Conservation (phyloP, 92 coral and sea anemone species). For the Blastomussa wellsi region DNA sequence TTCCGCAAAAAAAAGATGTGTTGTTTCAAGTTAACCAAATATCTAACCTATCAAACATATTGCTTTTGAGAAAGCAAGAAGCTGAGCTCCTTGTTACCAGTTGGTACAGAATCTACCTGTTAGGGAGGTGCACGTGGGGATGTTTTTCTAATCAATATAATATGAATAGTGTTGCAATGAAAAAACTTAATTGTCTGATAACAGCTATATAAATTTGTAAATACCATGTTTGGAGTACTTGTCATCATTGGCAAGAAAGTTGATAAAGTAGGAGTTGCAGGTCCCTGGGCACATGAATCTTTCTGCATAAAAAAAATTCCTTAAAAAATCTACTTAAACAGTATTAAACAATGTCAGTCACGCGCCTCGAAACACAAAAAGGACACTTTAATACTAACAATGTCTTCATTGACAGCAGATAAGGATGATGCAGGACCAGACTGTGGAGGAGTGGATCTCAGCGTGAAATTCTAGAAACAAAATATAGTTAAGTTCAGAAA, state of each 20-base stretch:
- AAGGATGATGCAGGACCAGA: slow-evolving; percentile 22
- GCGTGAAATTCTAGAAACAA: slow-evolving; percentile 11
- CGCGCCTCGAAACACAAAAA: neutral
- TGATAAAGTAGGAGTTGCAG: slow-evolving; percentile 16
- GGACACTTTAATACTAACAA: slow-evolving; percentile 20
- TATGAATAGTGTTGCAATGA: slow-evolving; percentile 3
- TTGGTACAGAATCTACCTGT: slow-evolving; percentile 14
- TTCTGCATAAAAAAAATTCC: slow-evolving; percentile 10
- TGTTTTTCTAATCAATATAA: slow-evolving; percentile 18
- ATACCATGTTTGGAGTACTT: slow-evolving; percentile 38
- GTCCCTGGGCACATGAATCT: slow-evolving; percentile 33
- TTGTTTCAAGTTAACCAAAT: slow-evolving; percentile 30
- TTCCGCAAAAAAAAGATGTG: slow-evolving; percentile 24
- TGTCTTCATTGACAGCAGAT: slow-evolving; percentile 25
- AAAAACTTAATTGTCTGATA: slow-evolving; percentile 23
- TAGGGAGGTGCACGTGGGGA: slow-evolving; percentile 30
- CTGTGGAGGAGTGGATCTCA: slow-evolving; percentile 25
- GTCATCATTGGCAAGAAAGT: slow-evolving; percentile 38
- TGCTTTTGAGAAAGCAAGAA: slow-evolving; percentile 24
- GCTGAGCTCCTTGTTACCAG: slow-evolving; percentile 30
- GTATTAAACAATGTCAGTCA: slow-evolving; percentile 16
- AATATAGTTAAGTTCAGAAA: slow-evolving; percentile 6
- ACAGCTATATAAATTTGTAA: slow-evolving; percentile 17
- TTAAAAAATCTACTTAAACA: slow-evolving; percentile 18
- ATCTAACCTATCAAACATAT: slow-evolving; percentile 12